Conservation (phyloP, 2,888 invertebrate genomes). For the Phania funesta region DNA sequence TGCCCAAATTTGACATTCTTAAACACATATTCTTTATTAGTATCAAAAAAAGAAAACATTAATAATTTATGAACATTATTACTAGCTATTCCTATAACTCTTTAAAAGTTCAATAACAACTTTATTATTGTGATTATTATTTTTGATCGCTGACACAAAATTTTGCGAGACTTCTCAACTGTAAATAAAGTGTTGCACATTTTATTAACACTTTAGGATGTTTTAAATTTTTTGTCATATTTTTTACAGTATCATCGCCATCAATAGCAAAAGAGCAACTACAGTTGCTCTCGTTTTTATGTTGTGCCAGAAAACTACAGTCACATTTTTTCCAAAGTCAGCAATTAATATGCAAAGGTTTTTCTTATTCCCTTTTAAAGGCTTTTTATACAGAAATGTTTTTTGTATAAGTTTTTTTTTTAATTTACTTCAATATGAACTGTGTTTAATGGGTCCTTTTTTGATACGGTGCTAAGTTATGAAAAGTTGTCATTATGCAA, state of each 20-base stretch:
- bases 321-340: conserved; percentile 19
- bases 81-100: not conserved
- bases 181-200: conserved; percentile 22
- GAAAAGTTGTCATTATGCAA: conserved; percentile 58
- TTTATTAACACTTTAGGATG: conserved; percentile 15
- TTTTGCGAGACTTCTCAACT: not conserved
- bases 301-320: conserved; percentile 31
- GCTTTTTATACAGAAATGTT: conserved; percentile 7
- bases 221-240: not conserved
- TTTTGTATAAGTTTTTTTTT: no score
- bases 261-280: conserved; percentile 21
- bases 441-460: conserved; percentile 47
- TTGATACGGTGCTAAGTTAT: conserved; percentile 50
- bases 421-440: no score
- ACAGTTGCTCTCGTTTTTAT: conserved; percentile 30
- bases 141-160: conserved; percentile 3
- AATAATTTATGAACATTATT: no score
- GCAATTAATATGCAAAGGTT: conserved; percentile 57
- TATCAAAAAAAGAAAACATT: no score
- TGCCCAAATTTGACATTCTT: no score
- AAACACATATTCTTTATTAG: no score
- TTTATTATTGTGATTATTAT: conserved; percentile 17
- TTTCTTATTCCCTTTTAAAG: conserved; percentile 6
- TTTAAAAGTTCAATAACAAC: not conserved
- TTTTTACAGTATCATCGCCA: not conserved